Evolutionary conservation across 2,888 invertebrate genomes (phyloP), one percentile per base, ranked within the genome.

Genomic region (Cryptops parisi): DNA sequence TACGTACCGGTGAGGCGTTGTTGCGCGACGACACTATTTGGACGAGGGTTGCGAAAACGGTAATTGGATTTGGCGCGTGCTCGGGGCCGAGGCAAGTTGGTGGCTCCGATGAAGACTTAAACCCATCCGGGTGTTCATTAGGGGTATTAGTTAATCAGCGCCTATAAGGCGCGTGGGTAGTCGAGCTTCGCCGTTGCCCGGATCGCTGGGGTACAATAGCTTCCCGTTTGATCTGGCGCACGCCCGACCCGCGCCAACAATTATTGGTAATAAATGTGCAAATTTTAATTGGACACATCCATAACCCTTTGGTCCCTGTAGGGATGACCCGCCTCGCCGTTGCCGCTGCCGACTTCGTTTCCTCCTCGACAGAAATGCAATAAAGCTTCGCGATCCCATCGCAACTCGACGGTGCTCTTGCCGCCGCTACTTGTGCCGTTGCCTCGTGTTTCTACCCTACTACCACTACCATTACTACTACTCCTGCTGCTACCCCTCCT

Each of bases 231-330:
- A 33, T 33, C 17, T 22, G 40, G 17, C 15, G 50, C 25, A n/a
- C 21, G 33, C 33, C 17, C 50, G 43, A 6, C 6, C 43, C 43
- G 6, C 6, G 19, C 6, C 25, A 46, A 25, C 45, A 52, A 52
- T 52, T 52, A 52, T 52, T 52, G 52, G 52, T 45, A 52, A 52
- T 52, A 52, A 52, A 52, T 45, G 52, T 45, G 44, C 45, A 45
- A 52, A 52, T 52, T 52, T 52, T 52, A 44, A 52, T 47, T 47
- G 47, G 26, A 21, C 33, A 21, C 44, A 19, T 44, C 44, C 44
- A 44, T 44, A 44, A 52, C 25, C 52, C 45, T 22, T 43, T 27
- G 17, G 33, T 46, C 46, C 46, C 46, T 9, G 9, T 9, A 24
- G 46, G 5, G 17, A 17, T 19, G 50, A 40, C 50, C 50, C 50